Evolutionary conservation across 2,888 invertebrate species (phyloP).

Genomic region (Protophormia terraenovae): DNA sequence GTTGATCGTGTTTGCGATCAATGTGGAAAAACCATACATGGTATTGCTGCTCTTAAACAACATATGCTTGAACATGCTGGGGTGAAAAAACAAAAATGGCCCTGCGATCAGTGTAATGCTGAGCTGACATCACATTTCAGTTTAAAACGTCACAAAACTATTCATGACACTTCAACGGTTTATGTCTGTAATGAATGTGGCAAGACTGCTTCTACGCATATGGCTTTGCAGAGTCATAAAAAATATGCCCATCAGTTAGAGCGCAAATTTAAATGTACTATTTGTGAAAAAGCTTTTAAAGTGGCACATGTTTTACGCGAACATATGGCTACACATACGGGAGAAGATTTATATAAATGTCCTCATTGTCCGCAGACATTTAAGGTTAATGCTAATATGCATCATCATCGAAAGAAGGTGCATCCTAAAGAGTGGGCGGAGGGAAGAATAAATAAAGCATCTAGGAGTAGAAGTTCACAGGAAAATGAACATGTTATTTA

Average conservation of each 20-base stretch:
- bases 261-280: conserved; percentile 69
- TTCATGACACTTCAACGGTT: conserved; percentile 64
- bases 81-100: conserved; percentile 62
- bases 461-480: background rate
- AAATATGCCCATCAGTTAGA: conserved; percentile 69
- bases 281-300: conserved; percentile 71
- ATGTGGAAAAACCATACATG: conserved; percentile 66
- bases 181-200: conserved; percentile 71
- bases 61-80: conserved; percentile 66
- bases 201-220: conserved; percentile 67
- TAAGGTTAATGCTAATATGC: conserved; percentile 73
- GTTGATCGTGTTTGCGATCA: conserved; percentile 63
- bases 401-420: conserved; percentile 72
- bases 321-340: conserved; percentile 73
- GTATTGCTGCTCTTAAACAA: conserved; percentile 55
- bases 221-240: conserved; percentile 70
- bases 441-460: conserved; percentile 58
- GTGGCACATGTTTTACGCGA: conserved; percentile 68
- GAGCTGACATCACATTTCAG: conserved; percentile 67
- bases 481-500: background rate
- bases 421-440: conserved; percentile 72
- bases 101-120: conserved; percentile 69
- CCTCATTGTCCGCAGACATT: conserved; percentile 73
- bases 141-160: conserved; percentile 70
- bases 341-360: conserved; percentile 72